Evolutionary conservation across 2,888 invertebrate genomes (phyloP).

Genomic region (Stictocephala bisonia): DNA sequence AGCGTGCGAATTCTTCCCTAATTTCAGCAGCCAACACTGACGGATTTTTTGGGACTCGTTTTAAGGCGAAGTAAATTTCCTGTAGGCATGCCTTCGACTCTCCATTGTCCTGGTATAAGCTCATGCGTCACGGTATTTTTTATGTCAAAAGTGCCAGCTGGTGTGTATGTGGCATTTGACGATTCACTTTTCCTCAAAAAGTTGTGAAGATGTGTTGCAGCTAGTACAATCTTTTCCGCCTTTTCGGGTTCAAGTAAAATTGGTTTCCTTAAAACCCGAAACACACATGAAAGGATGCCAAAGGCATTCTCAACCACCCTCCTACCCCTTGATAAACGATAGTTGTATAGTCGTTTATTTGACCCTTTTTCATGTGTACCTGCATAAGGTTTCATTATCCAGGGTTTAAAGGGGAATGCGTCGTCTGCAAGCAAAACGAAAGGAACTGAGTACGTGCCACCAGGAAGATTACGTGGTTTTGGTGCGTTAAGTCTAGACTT

Average conservation of each 20-base stretch:
- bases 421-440: conserved; percentile 24
- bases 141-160: not conserved
- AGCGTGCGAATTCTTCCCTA: conserved; percentile 33
- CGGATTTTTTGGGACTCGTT: not conserved
- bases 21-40: conserved; percentile 37
- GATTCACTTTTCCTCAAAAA: conserved; percentile 13
- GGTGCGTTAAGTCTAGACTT: conserved; percentile 7
- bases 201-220: conserved; percentile 10
- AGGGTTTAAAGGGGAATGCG: conserved; percentile 16
- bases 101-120: conserved; percentile 19
- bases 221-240: conserved; percentile 18
- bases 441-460: not conserved
- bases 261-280: conserved; percentile 17
- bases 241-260: conserved; percentile 21
- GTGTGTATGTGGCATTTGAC: conserved; percentile 18
- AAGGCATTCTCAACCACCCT: conserved; percentile 28
- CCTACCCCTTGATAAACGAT: not conserved
- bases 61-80: conserved; percentile 10
- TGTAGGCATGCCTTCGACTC: conserved; percentile 19
- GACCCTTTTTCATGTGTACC: conserved; percentile 14
- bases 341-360: conserved; percentile 16
- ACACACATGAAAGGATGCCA: conserved; percentile 14
- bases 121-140: conserved; percentile 3
- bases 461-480: conserved; percentile 4
- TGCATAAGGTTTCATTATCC: conserved; percentile 19